These are phyloP conservation scores for Drosophila tripunctata DNA, from an alignment of 2,888 invertebrate genomes.

Conservation along the genomic window DNA sequence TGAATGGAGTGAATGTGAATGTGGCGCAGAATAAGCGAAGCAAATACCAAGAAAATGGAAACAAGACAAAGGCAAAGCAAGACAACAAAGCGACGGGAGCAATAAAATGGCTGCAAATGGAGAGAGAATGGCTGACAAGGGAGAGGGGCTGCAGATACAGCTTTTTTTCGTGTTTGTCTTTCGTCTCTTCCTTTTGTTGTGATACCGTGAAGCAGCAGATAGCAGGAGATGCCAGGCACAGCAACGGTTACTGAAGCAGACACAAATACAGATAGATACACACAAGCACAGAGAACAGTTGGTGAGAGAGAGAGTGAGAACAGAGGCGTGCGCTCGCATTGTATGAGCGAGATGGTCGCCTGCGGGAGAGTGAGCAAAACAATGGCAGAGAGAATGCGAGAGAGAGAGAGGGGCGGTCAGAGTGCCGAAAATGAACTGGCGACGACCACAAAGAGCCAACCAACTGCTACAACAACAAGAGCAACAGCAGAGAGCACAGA, in stretches of 20 bases:
- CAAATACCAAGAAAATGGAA: slow-evolving; percentile 49
- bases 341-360: slow-evolving; percentile 35
- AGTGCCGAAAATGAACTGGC: slow-evolving; percentile 48
- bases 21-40: slow-evolving; percentile 16
- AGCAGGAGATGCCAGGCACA: slow-evolving; percentile 55
- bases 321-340: slow-evolving; percentile 33
- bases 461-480: slow-evolving; percentile 34
- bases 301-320: slow-evolving; percentile 22
- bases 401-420: slow-evolving; percentile 34
- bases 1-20: slow-evolving; percentile 34
- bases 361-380: slow-evolving; percentile 22
- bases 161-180: slow-evolving; percentile 51
- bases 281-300: slow-evolving; percentile 5
- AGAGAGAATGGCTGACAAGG: slow-evolving; percentile 55
- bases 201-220: slow-evolving; percentile 57
- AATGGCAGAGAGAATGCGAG: slow-evolving; percentile 24
- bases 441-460: slow-evolving; percentile 51
- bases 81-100: slow-evolving; percentile 46
- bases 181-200: slow-evolving; percentile 6
- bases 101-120: slow-evolving; percentile 73
- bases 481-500: neutral
- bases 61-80: slow-evolving; percentile 35
- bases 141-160: slow-evolving; percentile 45
- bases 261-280: slow-evolving; percentile 19
- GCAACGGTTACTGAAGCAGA: slow-evolving; percentile 43